A percentile compares a stretch with the other conserved stretches of the same genome.
phyloP scores from a whole-genome alignment of 2,113 vertebrate genomes.

The Aldabrachelys gigantea region DNA sequence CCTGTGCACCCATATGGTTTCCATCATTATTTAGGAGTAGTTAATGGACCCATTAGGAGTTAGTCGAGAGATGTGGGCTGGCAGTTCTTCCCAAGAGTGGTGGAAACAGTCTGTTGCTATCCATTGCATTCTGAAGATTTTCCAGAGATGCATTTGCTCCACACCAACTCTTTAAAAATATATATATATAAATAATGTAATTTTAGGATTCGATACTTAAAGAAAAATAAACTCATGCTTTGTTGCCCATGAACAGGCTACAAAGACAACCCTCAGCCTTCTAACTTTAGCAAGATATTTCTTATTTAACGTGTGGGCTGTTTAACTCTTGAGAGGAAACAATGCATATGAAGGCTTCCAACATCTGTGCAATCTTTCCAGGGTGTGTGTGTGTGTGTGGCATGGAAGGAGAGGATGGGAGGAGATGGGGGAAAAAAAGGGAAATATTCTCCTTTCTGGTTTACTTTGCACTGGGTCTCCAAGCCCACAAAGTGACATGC shows the following conservation, averaged over 20 bases:
- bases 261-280: slow-evolving; percentile 14
- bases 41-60: slow-evolving; percentile 79
- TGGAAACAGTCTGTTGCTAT: slow-evolving; percentile 65
- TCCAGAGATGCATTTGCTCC: slow-evolving; percentile 57
- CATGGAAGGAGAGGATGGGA: neutral
- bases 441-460: slow-evolving; percentile 45
- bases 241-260: neutral
- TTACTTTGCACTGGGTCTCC: slow-evolving; percentile 22
- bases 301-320: neutral
- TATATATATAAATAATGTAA: slow-evolving; percentile 20
- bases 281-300: slow-evolving; percentile 11
- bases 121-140: slow-evolving; percentile 32
- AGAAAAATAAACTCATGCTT: slow-evolving; percentile 1
- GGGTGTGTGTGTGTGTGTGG: neutral
- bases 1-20: slow-evolving; percentile 81
- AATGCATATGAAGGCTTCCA: neutral
- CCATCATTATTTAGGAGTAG: slow-evolving; percentile 81
- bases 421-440: slow-evolving; percentile 54
- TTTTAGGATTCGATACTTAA: neutral
- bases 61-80: slow-evolving; percentile 72
- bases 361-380: neutral
- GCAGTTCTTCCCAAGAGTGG: slow-evolving; percentile 41
- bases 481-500: slow-evolving; percentile 53
- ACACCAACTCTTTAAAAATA: slow-evolving; percentile 36
- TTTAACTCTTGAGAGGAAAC: neutral